Evolutionary conservation across 2,888 invertebrate genomes (phyloP), one percentile per base, ranked within the genome.

Genomic region (Lithophane leautieri): DNA sequence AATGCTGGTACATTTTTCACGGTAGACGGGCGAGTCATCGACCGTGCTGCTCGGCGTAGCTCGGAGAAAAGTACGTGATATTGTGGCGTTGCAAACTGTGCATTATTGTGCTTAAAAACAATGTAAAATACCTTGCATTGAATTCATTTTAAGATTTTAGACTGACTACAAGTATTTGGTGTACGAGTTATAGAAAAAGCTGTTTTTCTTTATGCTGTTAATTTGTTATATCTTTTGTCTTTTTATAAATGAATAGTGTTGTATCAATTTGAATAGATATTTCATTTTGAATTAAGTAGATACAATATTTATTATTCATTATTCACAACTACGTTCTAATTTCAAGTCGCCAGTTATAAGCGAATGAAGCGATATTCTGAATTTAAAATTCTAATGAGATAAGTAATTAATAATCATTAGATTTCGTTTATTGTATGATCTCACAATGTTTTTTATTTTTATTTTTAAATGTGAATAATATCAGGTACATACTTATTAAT

Each of bases 21-120:
- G 91, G 90, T 85, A 86, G 88, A 86, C 83, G 88, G 76, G 54
- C 83, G 82, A 90, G 92, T 92, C 92, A 91, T 89, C 88, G 92
- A 93, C 92, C 91, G 90, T 78, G 69, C 70, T 52, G 72, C 74
- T 70, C 63, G 58, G 62, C 22, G 61, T 81, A 42, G 61, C 66
- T 76, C n/a, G 61, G 68, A 70, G 72, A 78, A 79, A 78, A 72
- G 47, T 75, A 77, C 75, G 63, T 74, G 65, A 71, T 56, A 65
- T 19, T 73, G 62, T 56, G 28, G 69, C 65, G 66, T 66, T 62
- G 58, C 14, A 28, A 65, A 56, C 62, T 50, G 72, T 76, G 52
- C 63, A 60, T 40, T 74, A 71, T 56, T 74, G 56, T 74, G 16
- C 28, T 47, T 42, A 40, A 42, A 47, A 75, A 66, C 40, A 68